Base-by-base conservation (phyloP, 2,888 invertebrate genomes). In the Drymonia ruficornis region DNA sequence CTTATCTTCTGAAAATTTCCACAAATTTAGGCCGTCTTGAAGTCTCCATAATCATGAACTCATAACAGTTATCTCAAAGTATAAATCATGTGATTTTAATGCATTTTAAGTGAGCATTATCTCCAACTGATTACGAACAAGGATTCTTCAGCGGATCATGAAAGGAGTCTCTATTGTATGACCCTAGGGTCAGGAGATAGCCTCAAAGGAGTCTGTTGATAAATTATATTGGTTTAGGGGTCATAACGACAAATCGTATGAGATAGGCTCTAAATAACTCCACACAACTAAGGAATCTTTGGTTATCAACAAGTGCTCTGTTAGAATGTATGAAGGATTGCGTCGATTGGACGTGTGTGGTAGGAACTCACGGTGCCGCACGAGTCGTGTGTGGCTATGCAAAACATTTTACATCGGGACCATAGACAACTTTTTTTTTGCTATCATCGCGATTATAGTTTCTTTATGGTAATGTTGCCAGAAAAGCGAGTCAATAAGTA, bases 11-110 rank as follows among this genome's bases (percentile, higher is more conserved):
- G 31, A 31, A 11, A 6, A n/a, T 36, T 36, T 36, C n/a, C n/a
- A 36, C 36, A 2, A 36, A 36, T 36, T 36, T n/a, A 36, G n/a
- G n/a, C 7, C 13, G 36, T n/a, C 31, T 31, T 31, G 13, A 40
- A 40, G 16, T 16, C 40, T 11, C 9, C 40, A 40, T 40, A 40
- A 40, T 40, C 40, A 40, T 40, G 8, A 28, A 9, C 45, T n/a
- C 45, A 28, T 15, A 23, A 28, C 43, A 40, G 45, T 81, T 87
- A 87, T 87, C 87, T 64, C 31, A 31, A 43, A 50, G 55, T 74
- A 86, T 91, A 91, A 91, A 91, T 91, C 90, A 90, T 86, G 80
- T 70, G 80, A 70, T 72, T 84, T 89, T 83, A 90, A 76, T 76
- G 78, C 78, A 78, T 78, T 87, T 86, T 87, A 89, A 91, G 87